Base-by-base conservation (phyloP, 2,888 invertebrate genomes). In the Ennomos quercinarius region DNA sequence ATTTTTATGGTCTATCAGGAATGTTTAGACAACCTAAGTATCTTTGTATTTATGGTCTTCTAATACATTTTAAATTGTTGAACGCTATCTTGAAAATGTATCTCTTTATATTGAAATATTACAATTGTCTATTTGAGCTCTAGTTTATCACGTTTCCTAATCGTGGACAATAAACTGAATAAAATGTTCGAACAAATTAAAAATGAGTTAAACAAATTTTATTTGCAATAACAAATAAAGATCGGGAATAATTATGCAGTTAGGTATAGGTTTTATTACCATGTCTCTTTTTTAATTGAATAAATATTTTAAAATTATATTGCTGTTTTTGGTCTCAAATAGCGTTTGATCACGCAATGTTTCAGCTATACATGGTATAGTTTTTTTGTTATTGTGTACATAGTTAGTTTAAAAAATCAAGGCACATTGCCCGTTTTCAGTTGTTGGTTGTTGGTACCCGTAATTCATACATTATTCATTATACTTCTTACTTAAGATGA, bases 71-170 rank as follows among this genome's bases (percentile, higher is more conserved):
- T 39, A 51, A n/a, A 53, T 40, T 1, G 8, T 39, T 51, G 38
- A 44, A 40, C 35, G 13, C 13, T 9, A 45, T 13, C 45, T 45
- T 53, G 6, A 6, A 40, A 40, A 53, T 45, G 39, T 11, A 45
- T 35, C 34, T 37, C 8, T 40, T 34, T 45, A 45, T 40, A 34
- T 39, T 44, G 34, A 46, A 53, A 40, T 35, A 45, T 40, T 40
- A n/a, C 39, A 13, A 53, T 53, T 39, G 45, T 39, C 3, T 6
- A 35, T 53, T 53, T 35, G 38, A 53, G 44, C 40, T 44, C 10
- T 27, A 39, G 38, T 44, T 44, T 12, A 44, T 52, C 44, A 39
- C 37, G 44, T 44, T 52, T 41, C 44, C n/a, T 43, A 39, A 52
- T 44, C 39, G 37, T 43, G 1, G 34, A 39, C 39, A 8, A 52